phyloP scores from a whole-genome alignment of 2,888 invertebrate genomes.

The Nemapogon koenigi region DNA sequence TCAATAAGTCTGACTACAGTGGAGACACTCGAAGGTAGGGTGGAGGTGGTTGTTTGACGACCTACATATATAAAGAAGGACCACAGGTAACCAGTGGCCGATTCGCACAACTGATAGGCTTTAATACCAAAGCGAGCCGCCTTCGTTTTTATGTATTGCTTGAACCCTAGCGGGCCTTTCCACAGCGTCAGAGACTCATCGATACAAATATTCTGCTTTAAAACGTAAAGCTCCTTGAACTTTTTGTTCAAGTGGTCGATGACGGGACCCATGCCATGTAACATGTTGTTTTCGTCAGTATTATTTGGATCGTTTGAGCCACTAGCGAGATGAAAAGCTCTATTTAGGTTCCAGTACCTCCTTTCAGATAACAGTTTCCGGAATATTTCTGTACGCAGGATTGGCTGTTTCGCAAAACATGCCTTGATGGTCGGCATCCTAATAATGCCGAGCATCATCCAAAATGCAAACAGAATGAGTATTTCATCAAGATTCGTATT shows the following conservation, averaged over 20 bases:
- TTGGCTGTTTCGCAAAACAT: constrained; percentile 2
- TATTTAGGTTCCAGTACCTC: not conserved
- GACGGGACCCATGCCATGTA: not conserved
- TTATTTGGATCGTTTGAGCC: not conserved
- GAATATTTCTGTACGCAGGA: constrained; percentile 3
- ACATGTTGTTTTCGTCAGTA: not conserved
- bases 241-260: constrained; percentile 1
- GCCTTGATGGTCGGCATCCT: constrained; percentile 1
- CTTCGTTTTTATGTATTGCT: constrained; percentile 8
- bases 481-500: constrained; percentile 3
- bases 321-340: constrained; percentile 1
- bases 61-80: constrained; percentile 7
- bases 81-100: constrained; percentile 8
- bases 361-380: not conserved
- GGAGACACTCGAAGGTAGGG: not conserved
- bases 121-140: constrained; percentile 8
- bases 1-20: not conserved
- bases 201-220: constrained; percentile 2
- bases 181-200: constrained; percentile 8
- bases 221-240: constrained; percentile 4
- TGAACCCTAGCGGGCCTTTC: not conserved
- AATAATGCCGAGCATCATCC: constrained; percentile 9
- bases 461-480: constrained; percentile 4
- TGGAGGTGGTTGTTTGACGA: not conserved
- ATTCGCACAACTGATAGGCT: constrained; percentile 7